Base-by-base conservation (phyloP, 1,140 invertebrate species). In the Berghia stephanieae region DNA sequence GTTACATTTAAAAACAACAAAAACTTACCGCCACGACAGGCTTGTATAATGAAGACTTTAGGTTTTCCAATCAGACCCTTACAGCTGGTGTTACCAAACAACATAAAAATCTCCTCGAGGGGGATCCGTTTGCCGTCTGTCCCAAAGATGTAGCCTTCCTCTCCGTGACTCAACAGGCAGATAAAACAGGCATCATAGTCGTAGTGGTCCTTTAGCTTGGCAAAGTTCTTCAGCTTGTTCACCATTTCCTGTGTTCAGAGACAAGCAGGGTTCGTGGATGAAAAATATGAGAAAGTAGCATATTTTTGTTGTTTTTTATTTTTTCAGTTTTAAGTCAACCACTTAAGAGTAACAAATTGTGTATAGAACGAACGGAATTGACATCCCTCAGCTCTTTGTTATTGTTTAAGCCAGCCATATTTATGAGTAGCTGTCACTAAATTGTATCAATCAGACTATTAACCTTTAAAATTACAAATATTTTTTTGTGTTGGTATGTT, bases 21-120 rank as follows among this genome's bases (percentile, higher is more conserved):
- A 42, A 3, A 75, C 81, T 79, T 80, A 88, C 87, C 86, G 83
- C 87, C 87, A 24, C 87, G 80, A 60, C 88, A 89, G n/a, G 86
- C 86, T 60, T 89, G 88, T n/a, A 89, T 84, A 18, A 89, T 81
- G 60, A 89, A 88, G 27, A 89, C 80, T 63, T 89, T 89, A 0
- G 88, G 88, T 78, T 88, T 89, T 18, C 83, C 83, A 13, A 82
- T 74, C 44, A 88, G 77, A 44, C 66, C 68, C 49, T 78, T 81
- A 79, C 87, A 88, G 43, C 85, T 82, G 8, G 74, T 81, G 67
- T 86, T 87, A 67, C 87, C 85, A 82, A 87, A 88, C 75, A 86
- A 55, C 40, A 81, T 66, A 44, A 87, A 85, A 2, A 88, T 78
- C 13, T 82, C 81, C 60, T 86, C 80, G n/a, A 88, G 74, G 3